Conservation (phyloP, 2,888 invertebrate genomes). For the Plagodis pulveraria region DNA sequence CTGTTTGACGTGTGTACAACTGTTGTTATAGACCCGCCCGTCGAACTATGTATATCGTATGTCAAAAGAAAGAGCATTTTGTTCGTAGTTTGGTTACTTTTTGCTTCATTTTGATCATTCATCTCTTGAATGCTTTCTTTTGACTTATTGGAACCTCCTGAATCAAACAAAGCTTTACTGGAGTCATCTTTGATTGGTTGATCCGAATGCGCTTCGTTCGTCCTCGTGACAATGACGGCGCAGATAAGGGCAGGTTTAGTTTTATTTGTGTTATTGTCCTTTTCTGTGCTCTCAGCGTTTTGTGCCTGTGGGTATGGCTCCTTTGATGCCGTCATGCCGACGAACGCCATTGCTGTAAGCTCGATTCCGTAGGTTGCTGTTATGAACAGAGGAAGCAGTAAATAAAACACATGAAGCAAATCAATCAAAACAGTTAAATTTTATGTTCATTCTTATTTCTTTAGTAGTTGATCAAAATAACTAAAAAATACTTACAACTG, state of each 20-base stretch:
- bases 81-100: conserved; percentile 74
- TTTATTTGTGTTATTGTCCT: conserved; percentile 62
- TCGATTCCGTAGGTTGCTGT: conserved; percentile 74
- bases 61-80: conserved; percentile 86
- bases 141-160: conserved; percentile 61
- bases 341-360: conserved; percentile 77
- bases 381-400: conserved; percentile 1
- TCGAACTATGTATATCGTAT: conserved; percentile 88
- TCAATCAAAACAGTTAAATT: neutral
- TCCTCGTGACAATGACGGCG: conserved; percentile 70
- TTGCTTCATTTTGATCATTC: conserved; percentile 91
- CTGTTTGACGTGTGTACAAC: conserved; percentile 75
- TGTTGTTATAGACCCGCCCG: conserved; percentile 73
- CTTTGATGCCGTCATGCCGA: conserved; percentile 71
- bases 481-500: conserved; percentile 62
- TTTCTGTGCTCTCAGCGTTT: conserved; percentile 63
- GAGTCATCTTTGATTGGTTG: conserved; percentile 71
- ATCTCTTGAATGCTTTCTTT: conserved; percentile 87
- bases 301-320: conserved; percentile 66
- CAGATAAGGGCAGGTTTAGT: conserved; percentile 74
- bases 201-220: conserved; percentile 54
- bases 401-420: neutral
- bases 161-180: conserved; percentile 74
- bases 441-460: too few species aligned
- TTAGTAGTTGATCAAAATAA: neutral